phyloP scores from a whole-genome alignment of 2,888 invertebrate genomes.

The Timema podura region DNA sequence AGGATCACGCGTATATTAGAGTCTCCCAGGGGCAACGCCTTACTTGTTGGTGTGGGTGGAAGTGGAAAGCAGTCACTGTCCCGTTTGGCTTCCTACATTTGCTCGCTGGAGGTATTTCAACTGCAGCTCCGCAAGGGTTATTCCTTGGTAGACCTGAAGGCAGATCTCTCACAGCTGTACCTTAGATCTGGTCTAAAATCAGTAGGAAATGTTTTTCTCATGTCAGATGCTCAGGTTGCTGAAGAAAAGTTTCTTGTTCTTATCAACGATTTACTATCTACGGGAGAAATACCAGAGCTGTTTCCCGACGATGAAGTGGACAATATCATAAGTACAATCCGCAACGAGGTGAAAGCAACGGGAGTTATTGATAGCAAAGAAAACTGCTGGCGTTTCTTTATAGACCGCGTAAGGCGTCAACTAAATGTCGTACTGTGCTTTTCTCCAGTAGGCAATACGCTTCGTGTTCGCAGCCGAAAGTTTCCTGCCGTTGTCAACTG shows the following conservation, averaged over 20 bases:
- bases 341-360: slow-evolving; percentile 73
- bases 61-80: slow-evolving; percentile 92
- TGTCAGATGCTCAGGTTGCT: slow-evolving; percentile 91
- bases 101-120: slow-evolving; percentile 89
- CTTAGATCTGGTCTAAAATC: slow-evolving; percentile 82
- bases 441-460: slow-evolving; percentile 88
- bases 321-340: slow-evolving; percentile 71
- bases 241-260: slow-evolving; percentile 88
- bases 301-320: slow-evolving; percentile 89
- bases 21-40: slow-evolving; percentile 85
- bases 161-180: slow-evolving; percentile 66
- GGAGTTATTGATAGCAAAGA: slow-evolving; percentile 83
- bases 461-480: slow-evolving; percentile 81
- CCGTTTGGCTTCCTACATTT: slow-evolving; percentile 83
- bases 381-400: slow-evolving; percentile 91
- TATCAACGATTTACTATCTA: slow-evolving; percentile 89
- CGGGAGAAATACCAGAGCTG: slow-evolving; percentile 89
- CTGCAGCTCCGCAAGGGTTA: slow-evolving; percentile 89
- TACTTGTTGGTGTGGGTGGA: slow-evolving; percentile 91
- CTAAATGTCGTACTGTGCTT: slow-evolving; percentile 77
- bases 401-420: slow-evolving; percentile 74
- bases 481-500: slow-evolving; percentile 93
- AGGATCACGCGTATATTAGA: slow-evolving; percentile 90
- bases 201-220: slow-evolving; percentile 78
- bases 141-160: slow-evolving; percentile 52